Conservation (phyloP, 2,797 vertebrate genomes). For the Gymnoscopelus braueri region DNA sequence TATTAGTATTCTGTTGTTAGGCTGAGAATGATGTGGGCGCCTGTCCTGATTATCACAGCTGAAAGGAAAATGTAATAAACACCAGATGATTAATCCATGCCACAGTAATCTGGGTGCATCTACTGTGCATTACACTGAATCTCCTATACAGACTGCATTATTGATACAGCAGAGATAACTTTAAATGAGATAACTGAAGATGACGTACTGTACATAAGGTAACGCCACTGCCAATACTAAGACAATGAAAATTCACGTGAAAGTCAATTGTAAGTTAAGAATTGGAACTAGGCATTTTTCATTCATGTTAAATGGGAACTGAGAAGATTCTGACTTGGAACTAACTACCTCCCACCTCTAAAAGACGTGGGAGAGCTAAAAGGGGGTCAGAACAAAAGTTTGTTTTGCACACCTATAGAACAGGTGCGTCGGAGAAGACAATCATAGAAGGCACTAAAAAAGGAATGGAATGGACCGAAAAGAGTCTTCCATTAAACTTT, state of each 20-base stretch:
- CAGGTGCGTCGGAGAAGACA: too few relatives aligned
- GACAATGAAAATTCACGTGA: neutral
- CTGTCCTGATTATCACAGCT: constrained; percentile 4
- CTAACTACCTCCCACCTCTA: too few relatives aligned
- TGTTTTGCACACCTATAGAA: too few relatives aligned
- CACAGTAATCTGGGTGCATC: neutral
- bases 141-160: neutral
- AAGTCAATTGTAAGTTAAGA: neutral
- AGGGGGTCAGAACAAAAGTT: too few relatives aligned
- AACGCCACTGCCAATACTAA: neutral
- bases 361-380: too few relatives aligned
- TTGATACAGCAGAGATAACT: neutral
- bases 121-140: neutral
- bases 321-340: too few relatives aligned
- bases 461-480: too few relatives aligned
- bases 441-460: too few relatives aligned
- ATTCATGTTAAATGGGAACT: too few relatives aligned
- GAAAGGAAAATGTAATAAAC: neutral
- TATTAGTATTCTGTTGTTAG: constrained; percentile 14
- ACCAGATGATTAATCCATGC: neutral
- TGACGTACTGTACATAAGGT: too few relatives aligned
- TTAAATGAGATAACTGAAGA: neutral
- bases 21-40: neutral
- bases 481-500: too few relatives aligned
- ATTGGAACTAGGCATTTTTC: too few relatives aligned